phyloP scores from a whole-genome alignment of 2,888 invertebrate species.

The Cosmia pyralina region DNA sequence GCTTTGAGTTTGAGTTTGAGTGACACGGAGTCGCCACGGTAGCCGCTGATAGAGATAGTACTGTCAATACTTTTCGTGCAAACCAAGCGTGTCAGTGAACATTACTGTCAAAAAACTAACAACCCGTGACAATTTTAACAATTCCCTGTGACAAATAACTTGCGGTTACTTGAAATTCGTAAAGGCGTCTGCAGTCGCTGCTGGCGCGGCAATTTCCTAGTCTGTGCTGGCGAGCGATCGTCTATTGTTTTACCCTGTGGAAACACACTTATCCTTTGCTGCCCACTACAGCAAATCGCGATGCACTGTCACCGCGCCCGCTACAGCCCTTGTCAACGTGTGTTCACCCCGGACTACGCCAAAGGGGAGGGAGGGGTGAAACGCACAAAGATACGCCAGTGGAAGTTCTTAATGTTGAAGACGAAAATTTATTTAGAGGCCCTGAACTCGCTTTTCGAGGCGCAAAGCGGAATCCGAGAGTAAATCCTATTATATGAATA shows the following conservation, averaged over 20 bases:
- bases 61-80: too few relatives aligned
- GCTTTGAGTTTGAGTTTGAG: too few relatives aligned
- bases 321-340: not conserved
- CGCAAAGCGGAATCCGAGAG: slow-evolving; percentile 23
- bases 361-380: slow-evolving; percentile 23
- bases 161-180: too few relatives aligned
- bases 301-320: not conserved
- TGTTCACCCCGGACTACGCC: not conserved
- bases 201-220: too few relatives aligned
- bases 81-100: too few relatives aligned
- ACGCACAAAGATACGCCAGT: slow-evolving; percentile 41
- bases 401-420: slow-evolving; percentile 44
- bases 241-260: not conserved
- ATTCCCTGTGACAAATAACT: too few relatives aligned
- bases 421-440: slow-evolving; percentile 46
- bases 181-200: too few relatives aligned
- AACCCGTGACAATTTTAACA: too few relatives aligned
- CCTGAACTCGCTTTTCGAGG: slow-evolving; percentile 18
- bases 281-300: not conserved
- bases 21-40: too few relatives aligned
- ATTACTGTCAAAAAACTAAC: too few relatives aligned
- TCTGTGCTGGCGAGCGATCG: not conserved
- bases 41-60: too few relatives aligned
- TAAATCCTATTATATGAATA: slow-evolving; percentile 26
- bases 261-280: not conserved